These are phyloP conservation scores for Argopecten irradians DNA, from an alignment of 1,140 invertebrate genomes.

Conservation along the genomic window DNA sequence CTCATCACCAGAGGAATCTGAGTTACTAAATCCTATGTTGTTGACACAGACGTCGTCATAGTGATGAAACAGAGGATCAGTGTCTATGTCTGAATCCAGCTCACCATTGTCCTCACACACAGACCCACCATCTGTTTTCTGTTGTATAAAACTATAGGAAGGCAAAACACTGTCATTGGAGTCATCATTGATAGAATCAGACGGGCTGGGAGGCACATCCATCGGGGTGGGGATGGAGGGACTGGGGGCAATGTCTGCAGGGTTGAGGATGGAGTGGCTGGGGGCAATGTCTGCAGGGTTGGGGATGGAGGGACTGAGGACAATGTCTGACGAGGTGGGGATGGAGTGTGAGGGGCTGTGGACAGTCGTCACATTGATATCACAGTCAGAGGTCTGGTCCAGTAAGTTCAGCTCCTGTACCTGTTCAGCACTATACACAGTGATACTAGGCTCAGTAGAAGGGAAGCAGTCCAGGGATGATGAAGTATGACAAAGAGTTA, in stretches of 20 bases:
- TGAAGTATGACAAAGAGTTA: not conserved
- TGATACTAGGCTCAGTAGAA: not conserved
- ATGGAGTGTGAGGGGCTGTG: too few species aligned
- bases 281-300: too few species aligned
- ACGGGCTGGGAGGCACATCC: too few species aligned
- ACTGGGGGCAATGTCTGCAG: too few species aligned
- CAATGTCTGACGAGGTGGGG: too few species aligned
- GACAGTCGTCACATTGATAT: too few species aligned
- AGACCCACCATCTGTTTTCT: not conserved
- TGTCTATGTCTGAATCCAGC: not conserved
- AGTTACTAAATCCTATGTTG: not conserved
- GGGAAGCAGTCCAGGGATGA: not conserved
- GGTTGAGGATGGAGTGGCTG: too few species aligned
- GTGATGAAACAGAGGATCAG: not conserved
- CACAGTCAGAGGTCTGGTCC: not conserved
- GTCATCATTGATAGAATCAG: not conserved
- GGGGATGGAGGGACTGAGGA: too few species aligned
- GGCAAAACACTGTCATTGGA: not conserved
- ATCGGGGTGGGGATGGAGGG: too few species aligned
- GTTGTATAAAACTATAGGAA: not conserved
- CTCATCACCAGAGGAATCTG: not conserved
- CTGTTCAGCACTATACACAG: not conserved
- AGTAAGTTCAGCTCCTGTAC: not conserved
- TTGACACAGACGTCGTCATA: not conserved
- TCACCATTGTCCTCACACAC: not conserved